A percentile compares a stretch with the other conserved stretches of the same genome.
Conservation (phyloP, 2,797 vertebrate species). For the Diceros bicornis region DNA sequence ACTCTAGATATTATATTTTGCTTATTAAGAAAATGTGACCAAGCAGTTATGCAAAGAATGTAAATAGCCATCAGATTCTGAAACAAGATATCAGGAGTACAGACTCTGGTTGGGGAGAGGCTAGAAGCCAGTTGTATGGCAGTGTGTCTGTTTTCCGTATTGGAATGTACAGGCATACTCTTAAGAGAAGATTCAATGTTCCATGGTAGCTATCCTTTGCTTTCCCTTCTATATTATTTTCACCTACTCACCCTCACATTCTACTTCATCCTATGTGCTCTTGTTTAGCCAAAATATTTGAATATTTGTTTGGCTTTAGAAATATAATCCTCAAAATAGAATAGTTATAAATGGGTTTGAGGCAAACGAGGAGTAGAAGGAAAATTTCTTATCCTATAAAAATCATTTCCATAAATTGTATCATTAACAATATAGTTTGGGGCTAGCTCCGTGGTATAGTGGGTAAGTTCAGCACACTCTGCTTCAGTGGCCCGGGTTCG, state of each 20-base stretch:
- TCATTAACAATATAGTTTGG: neutral
- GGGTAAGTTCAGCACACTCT: too few relatives aligned
- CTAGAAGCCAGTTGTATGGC: neutral
- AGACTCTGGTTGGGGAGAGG: neutral
- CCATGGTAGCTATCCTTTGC: neutral
- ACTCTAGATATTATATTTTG: neutral
- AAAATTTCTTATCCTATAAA: neutral
- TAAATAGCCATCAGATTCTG: neutral
- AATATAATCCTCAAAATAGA: slow-evolving; percentile 16
- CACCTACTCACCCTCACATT: neutral
- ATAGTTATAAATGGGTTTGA: neutral
- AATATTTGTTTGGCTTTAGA: slow-evolving; percentile 7
- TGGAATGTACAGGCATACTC: neutral
- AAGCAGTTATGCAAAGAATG: neutral
- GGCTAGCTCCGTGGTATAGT: too few relatives aligned
- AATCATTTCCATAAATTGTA: neutral
- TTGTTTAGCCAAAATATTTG: neutral
- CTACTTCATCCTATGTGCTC: neutral
- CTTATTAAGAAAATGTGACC: neutral
- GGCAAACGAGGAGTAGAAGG: neutral
- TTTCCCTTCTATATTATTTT: neutral
- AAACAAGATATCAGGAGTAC: neutral
- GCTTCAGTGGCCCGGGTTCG: too few relatives aligned
- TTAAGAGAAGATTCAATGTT: neutral
- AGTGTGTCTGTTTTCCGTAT: neutral